Evolutionary conservation across 2,113 vertebrate genomes (phyloP).

Genomic region (Microtus pennsylvanicus): DNA sequence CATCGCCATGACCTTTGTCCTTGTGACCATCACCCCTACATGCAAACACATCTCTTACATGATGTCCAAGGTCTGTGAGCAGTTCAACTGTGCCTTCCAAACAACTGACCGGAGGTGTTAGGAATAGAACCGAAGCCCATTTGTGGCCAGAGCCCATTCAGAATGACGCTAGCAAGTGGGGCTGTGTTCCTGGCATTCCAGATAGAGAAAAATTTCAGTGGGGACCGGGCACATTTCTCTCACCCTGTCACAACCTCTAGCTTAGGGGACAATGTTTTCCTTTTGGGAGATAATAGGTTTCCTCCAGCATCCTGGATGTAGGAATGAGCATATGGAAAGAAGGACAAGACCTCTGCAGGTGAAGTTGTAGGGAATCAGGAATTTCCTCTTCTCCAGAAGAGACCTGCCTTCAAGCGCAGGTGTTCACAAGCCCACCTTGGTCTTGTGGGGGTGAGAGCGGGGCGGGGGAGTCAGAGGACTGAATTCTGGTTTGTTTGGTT

Average conservation of each 20-base stretch:
- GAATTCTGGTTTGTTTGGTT: background rate
- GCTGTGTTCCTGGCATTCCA: conserved; percentile 82
- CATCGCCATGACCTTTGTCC: conserved; percentile 46
- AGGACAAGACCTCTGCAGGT: background rate
- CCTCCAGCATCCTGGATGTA: background rate
- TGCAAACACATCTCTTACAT: conserved; percentile 69
- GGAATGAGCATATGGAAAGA: background rate
- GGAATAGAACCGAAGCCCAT: conserved; percentile 71
- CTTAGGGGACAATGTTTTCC: background rate
- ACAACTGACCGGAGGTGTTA: conserved; percentile 71
- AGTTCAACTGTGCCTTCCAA: conserved; percentile 76
- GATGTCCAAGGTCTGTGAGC: conserved; percentile 72
- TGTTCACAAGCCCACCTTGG: background rate
- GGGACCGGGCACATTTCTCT: background rate
- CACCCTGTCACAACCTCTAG: too few relatives aligned
- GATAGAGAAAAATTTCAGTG: conserved; percentile 74
- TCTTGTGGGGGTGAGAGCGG: background rate
- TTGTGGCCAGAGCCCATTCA: conserved; percentile 84
- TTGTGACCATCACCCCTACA: conserved; percentile 14
- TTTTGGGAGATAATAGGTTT: background rate
- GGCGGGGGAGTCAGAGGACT: background rate
- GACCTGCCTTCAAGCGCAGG: background rate
- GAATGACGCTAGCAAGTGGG: conserved; percentile 82
- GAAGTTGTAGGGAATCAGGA: conserved; percentile 45
- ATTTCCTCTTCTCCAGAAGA: conserved; percentile 9